Conservation (phyloP, 2,888 invertebrate genomes). For the Adela reaumurella region DNA sequence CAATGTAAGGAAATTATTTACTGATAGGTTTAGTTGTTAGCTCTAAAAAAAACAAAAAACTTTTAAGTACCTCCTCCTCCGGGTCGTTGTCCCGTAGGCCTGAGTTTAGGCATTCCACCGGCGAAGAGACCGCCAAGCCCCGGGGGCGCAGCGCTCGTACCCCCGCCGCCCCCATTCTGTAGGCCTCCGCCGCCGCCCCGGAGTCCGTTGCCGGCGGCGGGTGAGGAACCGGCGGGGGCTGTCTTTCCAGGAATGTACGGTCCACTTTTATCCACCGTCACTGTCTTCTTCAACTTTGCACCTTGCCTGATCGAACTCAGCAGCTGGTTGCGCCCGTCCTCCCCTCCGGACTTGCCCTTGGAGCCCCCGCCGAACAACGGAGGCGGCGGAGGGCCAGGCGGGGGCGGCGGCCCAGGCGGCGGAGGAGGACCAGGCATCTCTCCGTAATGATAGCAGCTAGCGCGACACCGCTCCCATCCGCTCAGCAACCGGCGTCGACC, state of each 20-base stretch:
- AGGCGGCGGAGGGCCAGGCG: constrained; percentile 60
- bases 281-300: constrained; percentile 75
- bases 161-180: constrained; percentile 32
- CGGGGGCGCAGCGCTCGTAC: constrained; percentile 23
- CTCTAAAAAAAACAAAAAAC: no score
- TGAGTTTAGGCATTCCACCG: constrained; percentile 78
- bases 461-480: background rate
- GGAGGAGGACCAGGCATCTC: constrained; percentile 39
- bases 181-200: constrained; percentile 27
- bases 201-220: constrained; percentile 29
- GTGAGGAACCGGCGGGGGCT: constrained; percentile 22
- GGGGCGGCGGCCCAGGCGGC: constrained; percentile 62
- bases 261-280: constrained; percentile 87
- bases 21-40: no score
- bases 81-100: constrained; percentile 62
- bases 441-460: no score
- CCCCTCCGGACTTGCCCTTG: constrained; percentile 38
- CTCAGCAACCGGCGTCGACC: background rate
- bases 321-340: constrained; percentile 64
- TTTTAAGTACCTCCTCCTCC: no score
- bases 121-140: constrained; percentile 72
- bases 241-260: constrained; percentile 69
- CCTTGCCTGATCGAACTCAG: constrained; percentile 83
- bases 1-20: no score
- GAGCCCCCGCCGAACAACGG: constrained; percentile 50